Conservation (phyloP, 2,888 invertebrate species). For the Melieria omissa region DNA sequence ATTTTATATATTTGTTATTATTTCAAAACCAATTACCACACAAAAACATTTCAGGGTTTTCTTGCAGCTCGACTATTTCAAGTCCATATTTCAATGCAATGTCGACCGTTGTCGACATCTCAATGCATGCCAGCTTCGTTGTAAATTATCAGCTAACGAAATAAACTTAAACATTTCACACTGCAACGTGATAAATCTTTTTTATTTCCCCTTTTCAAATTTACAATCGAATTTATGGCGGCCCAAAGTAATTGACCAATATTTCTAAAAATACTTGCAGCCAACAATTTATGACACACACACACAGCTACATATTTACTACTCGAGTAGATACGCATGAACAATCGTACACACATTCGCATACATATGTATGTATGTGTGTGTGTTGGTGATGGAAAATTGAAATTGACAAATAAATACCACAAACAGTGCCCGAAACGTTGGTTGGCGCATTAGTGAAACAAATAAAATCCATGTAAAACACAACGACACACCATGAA, state of each 20-base stretch:
- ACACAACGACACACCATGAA: background rate
- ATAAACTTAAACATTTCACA: background rate
- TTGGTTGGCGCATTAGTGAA: background rate
- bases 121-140: too few relatives aligned
- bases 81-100: too few relatives aligned
- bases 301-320: background rate
- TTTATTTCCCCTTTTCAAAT: background rate
- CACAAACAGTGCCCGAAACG: too few relatives aligned
- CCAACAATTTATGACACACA: background rate
- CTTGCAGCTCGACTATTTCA: too few relatives aligned
- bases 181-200: background rate
- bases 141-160: background rate
- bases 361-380: too few relatives aligned
- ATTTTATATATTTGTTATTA: too few relatives aligned
- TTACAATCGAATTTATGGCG: conserved; percentile 1
- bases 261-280: background rate
- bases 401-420: too few relatives aligned
- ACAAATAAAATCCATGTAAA: background rate
- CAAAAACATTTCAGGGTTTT: too few relatives aligned
- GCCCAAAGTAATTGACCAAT: background rate
- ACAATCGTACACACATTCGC: background rate
- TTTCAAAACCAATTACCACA: too few relatives aligned
- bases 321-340: background rate
- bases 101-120: too few relatives aligned
- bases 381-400: too few relatives aligned